Evolutionary conservation across 2,888 invertebrate genomes (phyloP).

Genomic region (Amblyteles armatorius): DNA sequence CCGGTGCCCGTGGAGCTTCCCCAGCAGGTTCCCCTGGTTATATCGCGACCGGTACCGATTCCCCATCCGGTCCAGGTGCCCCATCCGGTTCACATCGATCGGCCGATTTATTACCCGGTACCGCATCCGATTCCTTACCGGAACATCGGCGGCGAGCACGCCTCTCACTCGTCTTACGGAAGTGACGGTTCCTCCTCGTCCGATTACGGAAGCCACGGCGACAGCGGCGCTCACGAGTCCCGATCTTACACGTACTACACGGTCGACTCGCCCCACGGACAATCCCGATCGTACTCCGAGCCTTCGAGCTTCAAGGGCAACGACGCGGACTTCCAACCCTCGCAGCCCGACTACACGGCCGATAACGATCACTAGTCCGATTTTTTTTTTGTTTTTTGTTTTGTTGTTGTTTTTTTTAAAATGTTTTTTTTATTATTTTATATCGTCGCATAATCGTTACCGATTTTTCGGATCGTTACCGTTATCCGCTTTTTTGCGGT

Average conservation of each 20-base stretch:
- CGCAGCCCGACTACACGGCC: conserved; percentile 75
- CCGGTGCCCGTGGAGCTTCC: conserved; percentile 80
- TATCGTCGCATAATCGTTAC: neutral
- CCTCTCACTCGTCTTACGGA: conserved; percentile 44
- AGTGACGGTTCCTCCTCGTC: conserved; percentile 26
- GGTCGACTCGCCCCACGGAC: conserved; percentile 52
- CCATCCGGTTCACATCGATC: conserved; percentile 76
- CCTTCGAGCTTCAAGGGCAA: conserved; percentile 13
- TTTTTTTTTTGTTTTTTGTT: neutral
- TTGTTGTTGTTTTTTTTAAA: neutral
- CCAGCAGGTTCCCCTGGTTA: conserved; percentile 79
- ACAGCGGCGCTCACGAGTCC: conserved; percentile 45
- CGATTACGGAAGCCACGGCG: conserved; percentile 38
- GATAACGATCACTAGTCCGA: conserved; percentile 61
- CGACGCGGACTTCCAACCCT: conserved; percentile 69
- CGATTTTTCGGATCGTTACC: conserved; percentile 20
- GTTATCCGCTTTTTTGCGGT: conserved; percentile 7
- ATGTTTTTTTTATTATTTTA: neutral
- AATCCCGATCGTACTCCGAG: neutral
- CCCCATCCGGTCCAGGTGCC: conserved; percentile 81
- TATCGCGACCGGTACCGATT: conserved; percentile 77
- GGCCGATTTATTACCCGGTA: conserved; percentile 79
- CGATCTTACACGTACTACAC: conserved; percentile 62
- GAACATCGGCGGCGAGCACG: conserved; percentile 50
- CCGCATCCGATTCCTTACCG: conserved; percentile 77